Evolutionary conservation across 2,888 invertebrate genomes (phyloP).

Genomic region (Phengaris arion): DNA sequence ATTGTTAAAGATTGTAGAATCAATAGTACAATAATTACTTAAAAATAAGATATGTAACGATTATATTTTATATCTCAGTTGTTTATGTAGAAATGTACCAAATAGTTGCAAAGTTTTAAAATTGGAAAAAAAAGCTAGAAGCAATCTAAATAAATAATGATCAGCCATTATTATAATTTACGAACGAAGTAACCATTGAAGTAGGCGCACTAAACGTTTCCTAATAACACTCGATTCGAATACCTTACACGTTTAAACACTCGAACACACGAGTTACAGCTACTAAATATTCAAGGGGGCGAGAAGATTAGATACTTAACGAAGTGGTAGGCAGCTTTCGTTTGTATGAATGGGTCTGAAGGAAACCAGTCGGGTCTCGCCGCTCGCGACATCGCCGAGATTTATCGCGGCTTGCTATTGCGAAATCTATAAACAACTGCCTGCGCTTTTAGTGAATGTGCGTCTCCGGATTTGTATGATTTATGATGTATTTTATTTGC

Average conservation of each 20-base stretch:
- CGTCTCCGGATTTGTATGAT: not conserved
- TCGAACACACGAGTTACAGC: slow-evolving; percentile 7
- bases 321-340: slow-evolving; percentile 36
- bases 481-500: not conserved
- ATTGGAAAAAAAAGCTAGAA: not conserved
- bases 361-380: slow-evolving; percentile 56
- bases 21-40: no score
- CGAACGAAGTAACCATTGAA: not conserved
- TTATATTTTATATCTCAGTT: no score
- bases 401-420: slow-evolving; percentile 58
- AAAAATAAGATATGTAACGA: no score
- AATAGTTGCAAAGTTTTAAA: not conserved
- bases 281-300: slow-evolving; percentile 33
- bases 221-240: slow-evolving; percentile 13
- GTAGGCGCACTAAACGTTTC: slow-evolving; percentile 22
- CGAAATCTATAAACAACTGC: slow-evolving; percentile 47
- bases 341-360: slow-evolving; percentile 51
- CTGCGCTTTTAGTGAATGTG: slow-evolving; percentile 27
- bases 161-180: slow-evolving; percentile 3
- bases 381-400: slow-evolving; percentile 55
- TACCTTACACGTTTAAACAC: slow-evolving; percentile 15
- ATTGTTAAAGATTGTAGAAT: no score
- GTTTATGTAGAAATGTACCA: no score
- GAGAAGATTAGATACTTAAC: slow-evolving; percentile 35
- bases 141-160: not conserved